A percentile compares a stretch with the other conserved stretches of the same genome.
These are phyloP conservation scores for Drosophila simulans DNA, from an alignment of 1,140 invertebrate genomes.

Conservation along the genomic window DNA sequence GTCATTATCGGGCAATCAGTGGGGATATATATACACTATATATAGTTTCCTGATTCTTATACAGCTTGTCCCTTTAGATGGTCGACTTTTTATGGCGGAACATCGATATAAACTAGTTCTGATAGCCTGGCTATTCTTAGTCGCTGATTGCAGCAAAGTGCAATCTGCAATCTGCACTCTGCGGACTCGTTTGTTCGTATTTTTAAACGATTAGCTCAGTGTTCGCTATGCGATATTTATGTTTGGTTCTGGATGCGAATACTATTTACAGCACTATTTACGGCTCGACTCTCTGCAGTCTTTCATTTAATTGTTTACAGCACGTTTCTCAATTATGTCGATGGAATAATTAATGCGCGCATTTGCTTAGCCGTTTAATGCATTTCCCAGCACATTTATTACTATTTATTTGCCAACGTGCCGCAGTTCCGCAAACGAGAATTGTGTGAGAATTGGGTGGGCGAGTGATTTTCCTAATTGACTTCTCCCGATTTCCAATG, in stretches of 20 bases:
- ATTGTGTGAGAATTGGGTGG: conserved; percentile 46
- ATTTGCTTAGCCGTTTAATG: conserved; percentile 58
- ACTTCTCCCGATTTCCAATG: conserved; percentile 32
- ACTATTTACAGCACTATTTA: conserved; percentile 21
- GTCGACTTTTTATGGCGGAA: conserved; percentile 7
- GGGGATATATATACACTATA: not conserved
- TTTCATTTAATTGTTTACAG: conserved; percentile 59
- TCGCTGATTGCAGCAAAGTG: conserved; percentile 36
- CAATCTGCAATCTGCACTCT: conserved; percentile 23
- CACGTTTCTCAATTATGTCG: conserved; percentile 61
- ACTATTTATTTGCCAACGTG: conserved; percentile 72
- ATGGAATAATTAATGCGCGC: conserved; percentile 61
- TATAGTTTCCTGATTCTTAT: conserved; percentile 10
- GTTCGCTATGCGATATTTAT: conserved; percentile 48
- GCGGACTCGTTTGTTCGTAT: conserved; percentile 20
- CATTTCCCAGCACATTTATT: conserved; percentile 69
- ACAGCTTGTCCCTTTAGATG: conserved; percentile 24
- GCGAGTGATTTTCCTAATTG: conserved; percentile 56
- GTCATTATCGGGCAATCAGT: conserved; percentile 50
- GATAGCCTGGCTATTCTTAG: conserved; percentile 45
- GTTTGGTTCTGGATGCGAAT: conserved; percentile 26
- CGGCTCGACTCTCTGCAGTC: conserved; percentile 27
- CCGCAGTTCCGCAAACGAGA: conserved; percentile 59
- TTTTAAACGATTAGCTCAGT: conserved; percentile 64
- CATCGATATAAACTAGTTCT: conserved; percentile 25